Evolutionary conservation across 1,140 invertebrate species (phyloP).

Genomic region (Apis mellifera): DNA sequence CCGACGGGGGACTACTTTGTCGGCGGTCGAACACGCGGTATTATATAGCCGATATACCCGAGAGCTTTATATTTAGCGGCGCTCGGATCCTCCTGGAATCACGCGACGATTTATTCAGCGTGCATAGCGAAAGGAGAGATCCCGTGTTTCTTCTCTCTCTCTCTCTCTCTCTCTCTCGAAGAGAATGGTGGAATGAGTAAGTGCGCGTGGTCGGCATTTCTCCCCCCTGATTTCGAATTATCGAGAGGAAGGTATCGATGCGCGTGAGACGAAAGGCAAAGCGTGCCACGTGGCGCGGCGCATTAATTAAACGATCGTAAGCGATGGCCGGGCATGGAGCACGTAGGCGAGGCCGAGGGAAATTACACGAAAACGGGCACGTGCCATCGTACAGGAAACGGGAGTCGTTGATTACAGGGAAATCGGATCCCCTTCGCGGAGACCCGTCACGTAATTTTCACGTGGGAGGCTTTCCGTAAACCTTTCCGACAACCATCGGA

Average conservation of each 20-base stretch:
- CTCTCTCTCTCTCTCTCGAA: not conserved
- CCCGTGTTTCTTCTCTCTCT: not conserved
- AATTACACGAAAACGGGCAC: constrained; percentile 63
- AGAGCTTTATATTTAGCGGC: constrained; percentile 28
- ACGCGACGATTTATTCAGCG: constrained; percentile 48
- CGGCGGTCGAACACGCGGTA: not conserved
- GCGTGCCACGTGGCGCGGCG: constrained; percentile 71
- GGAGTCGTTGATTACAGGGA: constrained; percentile 53
- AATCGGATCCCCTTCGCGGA: constrained; percentile 50
- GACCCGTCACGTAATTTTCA: constrained; percentile 53
- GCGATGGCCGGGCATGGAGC: constrained; percentile 66
- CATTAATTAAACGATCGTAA: constrained; percentile 71
- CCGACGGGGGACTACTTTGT: constrained; percentile 9
- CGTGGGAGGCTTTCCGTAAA: constrained; percentile 18
- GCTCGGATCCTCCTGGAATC: constrained; percentile 39
- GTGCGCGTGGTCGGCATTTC: constrained; percentile 51
- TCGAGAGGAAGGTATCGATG: constrained; percentile 64
- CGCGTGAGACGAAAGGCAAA: constrained; percentile 70
- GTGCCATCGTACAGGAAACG: constrained; percentile 57
- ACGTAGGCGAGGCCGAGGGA: constrained; percentile 61
- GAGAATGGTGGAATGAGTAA: constrained; percentile 39
- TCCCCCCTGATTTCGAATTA: constrained; percentile 53
- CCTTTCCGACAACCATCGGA: not conserved
- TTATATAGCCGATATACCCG: not conserved
- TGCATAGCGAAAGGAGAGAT: constrained; percentile 32